Conservation (phyloP, 2,113 vertebrate species). For the Echinops telfairi region DNA sequence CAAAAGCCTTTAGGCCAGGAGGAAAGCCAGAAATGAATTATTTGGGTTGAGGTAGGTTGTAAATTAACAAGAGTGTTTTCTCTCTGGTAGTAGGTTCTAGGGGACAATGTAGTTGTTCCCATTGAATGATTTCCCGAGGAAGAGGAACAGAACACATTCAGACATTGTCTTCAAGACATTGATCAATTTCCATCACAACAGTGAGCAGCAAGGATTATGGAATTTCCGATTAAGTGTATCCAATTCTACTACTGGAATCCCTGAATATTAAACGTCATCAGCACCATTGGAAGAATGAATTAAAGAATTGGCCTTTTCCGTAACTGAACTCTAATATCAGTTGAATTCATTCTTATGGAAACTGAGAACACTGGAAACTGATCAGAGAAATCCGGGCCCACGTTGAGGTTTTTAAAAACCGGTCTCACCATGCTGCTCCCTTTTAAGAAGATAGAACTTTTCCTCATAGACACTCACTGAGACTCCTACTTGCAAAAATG, state of each 20-base stretch:
- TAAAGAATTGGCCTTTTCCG: slow-evolving; percentile 53
- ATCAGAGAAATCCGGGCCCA: slow-evolving; percentile 40
- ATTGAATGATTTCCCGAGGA: slow-evolving; percentile 18
- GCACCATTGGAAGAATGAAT: slow-evolving; percentile 46
- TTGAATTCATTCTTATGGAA: slow-evolving; percentile 17
- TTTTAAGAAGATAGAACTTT: slow-evolving; percentile 44
- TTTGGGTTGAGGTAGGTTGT: not conserved
- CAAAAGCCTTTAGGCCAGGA: not conserved
- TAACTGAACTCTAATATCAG: slow-evolving; percentile 45
- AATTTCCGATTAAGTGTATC: slow-evolving; percentile 8
- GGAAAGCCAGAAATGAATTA: not conserved
- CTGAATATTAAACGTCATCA: slow-evolving; percentile 48
- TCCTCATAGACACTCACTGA: not conserved
- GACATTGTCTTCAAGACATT: slow-evolving; percentile 55
- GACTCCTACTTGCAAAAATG: slow-evolving; percentile 48
- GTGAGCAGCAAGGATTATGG: not conserved
- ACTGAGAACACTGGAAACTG: not conserved
- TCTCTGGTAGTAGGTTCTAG: not conserved
- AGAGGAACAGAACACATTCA: slow-evolving; percentile 42
- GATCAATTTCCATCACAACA: slow-evolving; percentile 47
- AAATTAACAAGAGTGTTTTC: slow-evolving; percentile 46
- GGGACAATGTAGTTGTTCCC: not conserved
- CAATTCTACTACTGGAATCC: not conserved
- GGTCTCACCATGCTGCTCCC: not conserved
- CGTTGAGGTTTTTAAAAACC: slow-evolving; percentile 52